These are phyloP conservation scores for Sorex fumeus DNA, from an alignment of 2,113 vertebrate genomes.

Conservation along the genomic window DNA sequence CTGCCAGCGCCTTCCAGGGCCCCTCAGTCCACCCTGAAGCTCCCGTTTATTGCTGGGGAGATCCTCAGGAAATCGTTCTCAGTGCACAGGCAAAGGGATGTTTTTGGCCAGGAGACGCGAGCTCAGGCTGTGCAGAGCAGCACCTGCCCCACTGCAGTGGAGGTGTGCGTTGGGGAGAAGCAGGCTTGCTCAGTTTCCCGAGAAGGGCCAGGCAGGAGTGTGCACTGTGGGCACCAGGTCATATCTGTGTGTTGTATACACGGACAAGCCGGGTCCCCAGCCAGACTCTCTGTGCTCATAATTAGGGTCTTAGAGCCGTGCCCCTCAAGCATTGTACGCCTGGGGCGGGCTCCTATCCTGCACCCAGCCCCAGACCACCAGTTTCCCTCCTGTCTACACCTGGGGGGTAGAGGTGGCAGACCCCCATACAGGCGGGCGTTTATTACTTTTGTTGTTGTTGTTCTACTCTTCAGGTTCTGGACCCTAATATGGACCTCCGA, in stretches of 20 bases:
- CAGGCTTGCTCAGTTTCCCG: background rate
- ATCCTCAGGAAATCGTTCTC: background rate
- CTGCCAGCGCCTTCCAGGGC: no score
- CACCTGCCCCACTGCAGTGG: background rate
- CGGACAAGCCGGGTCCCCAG: background rate
- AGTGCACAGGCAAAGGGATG: no score
- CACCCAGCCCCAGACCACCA: no score
- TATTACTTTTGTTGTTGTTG: background rate
- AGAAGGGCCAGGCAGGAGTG: background rate
- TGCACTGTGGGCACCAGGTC: background rate
- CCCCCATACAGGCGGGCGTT: background rate
- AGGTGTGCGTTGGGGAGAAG: background rate
- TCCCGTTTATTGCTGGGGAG: background rate
- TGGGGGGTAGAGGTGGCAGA: background rate
- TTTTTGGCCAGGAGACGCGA: background rate
- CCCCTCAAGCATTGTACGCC: no score
- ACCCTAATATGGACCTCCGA: conserved; percentile 99
- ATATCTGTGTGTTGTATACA: background rate
- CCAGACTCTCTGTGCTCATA: background rate
- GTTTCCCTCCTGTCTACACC: no score
- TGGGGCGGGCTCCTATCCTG: no score
- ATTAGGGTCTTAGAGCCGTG: background rate
- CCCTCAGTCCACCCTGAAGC: background rate
- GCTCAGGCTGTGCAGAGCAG: background rate
- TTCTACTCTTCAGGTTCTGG: conserved; percentile 92